Evolutionary conservation across 2,797 vertebrate genomes (phyloP).

Genomic region (Lophius americanus): DNA sequence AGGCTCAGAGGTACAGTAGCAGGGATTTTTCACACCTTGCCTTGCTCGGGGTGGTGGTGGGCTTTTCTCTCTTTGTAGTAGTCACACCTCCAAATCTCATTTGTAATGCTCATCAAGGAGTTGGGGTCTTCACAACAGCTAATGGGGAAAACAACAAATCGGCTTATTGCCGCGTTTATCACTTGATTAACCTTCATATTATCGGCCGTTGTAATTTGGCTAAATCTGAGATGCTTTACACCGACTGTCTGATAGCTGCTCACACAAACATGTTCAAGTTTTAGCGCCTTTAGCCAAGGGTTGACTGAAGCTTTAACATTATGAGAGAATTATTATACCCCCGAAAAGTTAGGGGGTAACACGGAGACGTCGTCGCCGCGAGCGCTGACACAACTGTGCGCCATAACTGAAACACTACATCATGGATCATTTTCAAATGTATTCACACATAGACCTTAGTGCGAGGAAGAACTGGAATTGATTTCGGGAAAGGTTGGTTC

Average conservation of each 20-base stretch:
- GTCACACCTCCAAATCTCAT: conserved; percentile 78
- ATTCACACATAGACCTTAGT: too few species aligned
- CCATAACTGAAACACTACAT: too few species aligned
- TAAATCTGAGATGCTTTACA: conserved; percentile 72
- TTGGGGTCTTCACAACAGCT: conserved; percentile 77
- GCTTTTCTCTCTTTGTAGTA: conserved; percentile 69
- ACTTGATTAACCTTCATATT: conserved; percentile 77
- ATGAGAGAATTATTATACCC: neutral
- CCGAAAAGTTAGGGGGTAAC: too few species aligned
- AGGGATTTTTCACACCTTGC: conserved; percentile 16
- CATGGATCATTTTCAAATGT: too few species aligned
- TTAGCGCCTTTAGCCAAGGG: conserved; percentile 35
- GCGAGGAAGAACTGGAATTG: too few species aligned
- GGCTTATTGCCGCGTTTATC: conserved; percentile 73
- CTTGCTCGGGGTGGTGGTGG: conserved; percentile 52
- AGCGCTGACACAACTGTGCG: too few species aligned
- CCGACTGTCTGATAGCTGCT: conserved; percentile 43
- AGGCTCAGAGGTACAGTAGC: conserved; percentile 4
- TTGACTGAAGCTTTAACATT: neutral
- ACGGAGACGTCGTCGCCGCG: too few species aligned
- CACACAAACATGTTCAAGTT: conserved; percentile 30
- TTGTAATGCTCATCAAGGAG: conserved; percentile 80
- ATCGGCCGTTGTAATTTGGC: conserved; percentile 75
- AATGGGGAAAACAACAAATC: conserved; percentile 82
- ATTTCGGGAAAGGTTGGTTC: too few species aligned